phyloP scores from a whole-genome alignment of 2,888 invertebrate species.

The Ypsolopha sequella region DNA sequence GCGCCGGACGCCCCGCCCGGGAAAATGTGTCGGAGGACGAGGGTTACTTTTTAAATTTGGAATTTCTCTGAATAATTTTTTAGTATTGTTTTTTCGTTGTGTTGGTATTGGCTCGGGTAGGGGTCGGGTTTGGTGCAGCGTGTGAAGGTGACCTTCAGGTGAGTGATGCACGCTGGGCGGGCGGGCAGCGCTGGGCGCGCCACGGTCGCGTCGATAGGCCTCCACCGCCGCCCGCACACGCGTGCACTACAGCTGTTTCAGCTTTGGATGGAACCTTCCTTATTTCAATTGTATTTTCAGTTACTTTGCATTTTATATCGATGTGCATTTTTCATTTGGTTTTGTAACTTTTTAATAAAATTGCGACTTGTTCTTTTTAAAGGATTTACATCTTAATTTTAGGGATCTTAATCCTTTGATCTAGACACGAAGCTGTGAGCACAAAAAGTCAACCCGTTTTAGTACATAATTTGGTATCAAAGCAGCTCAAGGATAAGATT shows the following conservation, averaged over 20 bases:
- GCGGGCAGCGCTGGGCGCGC: not conserved
- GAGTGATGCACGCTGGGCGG: conserved; percentile 26
- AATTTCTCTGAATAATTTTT: conserved; percentile 6
- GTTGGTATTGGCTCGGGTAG: conserved; percentile 8
- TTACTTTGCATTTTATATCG: no score
- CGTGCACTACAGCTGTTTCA: conserved; percentile 62
- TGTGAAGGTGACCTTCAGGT: conserved; percentile 54
- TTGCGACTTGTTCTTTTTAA: no score
- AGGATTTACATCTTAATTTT: no score
- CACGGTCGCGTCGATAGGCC: conserved; percentile 40
- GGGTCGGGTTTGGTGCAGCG: conserved; percentile 12
- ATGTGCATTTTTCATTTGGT: no score
- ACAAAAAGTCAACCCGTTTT: no score
- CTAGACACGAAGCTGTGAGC: no score
- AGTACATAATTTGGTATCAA: no score
- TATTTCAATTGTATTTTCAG: conserved; percentile 6
- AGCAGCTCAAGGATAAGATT: no score
- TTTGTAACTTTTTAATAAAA: no score
- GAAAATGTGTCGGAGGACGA: conserved; percentile 48
- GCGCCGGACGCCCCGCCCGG: conserved; percentile 42
- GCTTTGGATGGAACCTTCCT: conserved; percentile 19
- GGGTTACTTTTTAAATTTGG: conserved; percentile 39
- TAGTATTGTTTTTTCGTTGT: not conserved
- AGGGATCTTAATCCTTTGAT: no score
- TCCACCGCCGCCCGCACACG: conserved; percentile 43